A percentile compares a stretch with the other conserved stretches of the same genome.
These are phyloP conservation scores for Lampris megalopsis DNA, from an alignment of 2,113 vertebrate species.

Conservation along the genomic window DNA sequence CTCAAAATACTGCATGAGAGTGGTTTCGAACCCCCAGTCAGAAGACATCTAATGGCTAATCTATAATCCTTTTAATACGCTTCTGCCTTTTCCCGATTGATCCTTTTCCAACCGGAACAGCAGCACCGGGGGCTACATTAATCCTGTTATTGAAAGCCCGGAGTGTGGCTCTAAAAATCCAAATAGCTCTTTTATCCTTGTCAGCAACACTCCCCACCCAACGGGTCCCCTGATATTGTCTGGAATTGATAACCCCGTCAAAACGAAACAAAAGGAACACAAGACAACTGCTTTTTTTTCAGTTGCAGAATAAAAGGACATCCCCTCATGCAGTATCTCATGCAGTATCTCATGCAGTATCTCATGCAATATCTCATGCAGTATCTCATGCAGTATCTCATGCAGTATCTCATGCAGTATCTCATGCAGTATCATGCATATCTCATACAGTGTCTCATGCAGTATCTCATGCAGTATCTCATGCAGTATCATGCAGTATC, in stretches of 20 bases:
- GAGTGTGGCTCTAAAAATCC: constrained; percentile 79
- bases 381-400: too few species aligned
- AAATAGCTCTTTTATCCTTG: constrained; percentile 75
- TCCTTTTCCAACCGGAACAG: constrained; percentile 91
- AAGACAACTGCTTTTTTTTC: constrained; percentile 31
- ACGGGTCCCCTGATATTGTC: constrained; percentile 60
- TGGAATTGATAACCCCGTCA: constrained; percentile 73
- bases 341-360: constrained; percentile 2
- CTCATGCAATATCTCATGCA: too few species aligned
- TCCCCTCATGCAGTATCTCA: neutral
- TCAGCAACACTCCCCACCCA: constrained; percentile 61
- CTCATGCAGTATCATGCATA: too few species aligned
- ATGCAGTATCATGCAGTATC: too few species aligned
- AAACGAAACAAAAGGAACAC: constrained; percentile 49
- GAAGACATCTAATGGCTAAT: constrained; percentile 97
- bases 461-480: too few species aligned
- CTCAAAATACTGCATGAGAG: constrained; percentile 64
- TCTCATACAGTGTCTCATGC: too few species aligned
- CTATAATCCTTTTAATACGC: constrained; percentile 97
- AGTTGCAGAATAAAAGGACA: neutral
- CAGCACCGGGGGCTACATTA: constrained; percentile 88
- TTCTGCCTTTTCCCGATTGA: constrained; percentile 90
- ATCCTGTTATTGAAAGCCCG: constrained; percentile 92
- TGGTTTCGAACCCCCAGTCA: constrained; percentile 84
- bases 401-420: too few species aligned